Conservation (phyloP, 2,797 vertebrate species). For the Borostomias antarcticus region DNA sequence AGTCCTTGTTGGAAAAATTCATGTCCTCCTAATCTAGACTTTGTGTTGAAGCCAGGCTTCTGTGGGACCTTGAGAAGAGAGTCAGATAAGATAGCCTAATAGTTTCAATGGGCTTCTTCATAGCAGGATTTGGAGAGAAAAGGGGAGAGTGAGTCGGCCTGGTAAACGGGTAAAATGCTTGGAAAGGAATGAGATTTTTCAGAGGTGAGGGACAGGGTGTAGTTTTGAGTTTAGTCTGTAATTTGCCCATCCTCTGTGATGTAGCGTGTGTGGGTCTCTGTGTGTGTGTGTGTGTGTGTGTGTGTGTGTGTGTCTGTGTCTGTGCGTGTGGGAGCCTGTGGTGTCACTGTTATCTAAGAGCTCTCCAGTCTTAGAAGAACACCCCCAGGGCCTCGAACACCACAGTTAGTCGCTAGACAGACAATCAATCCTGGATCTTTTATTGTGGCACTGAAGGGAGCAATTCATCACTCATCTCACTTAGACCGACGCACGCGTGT, state of each 20-base stretch:
- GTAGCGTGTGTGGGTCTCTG: not conserved
- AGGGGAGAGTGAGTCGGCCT: conserved; percentile 32
- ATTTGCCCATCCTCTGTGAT: not conserved
- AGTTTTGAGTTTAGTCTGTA: not conserved
- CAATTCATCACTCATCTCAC: not conserved
- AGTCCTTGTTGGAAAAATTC: conserved; percentile 63
- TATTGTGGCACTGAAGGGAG: not conserved
- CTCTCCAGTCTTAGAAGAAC: not conserved
- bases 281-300: not conserved
- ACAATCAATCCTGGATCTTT: not conserved
- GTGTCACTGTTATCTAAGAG: not conserved
- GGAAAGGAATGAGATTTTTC: not conserved
- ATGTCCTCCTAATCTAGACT: conserved; percentile 61
- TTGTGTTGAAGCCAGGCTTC: conserved; percentile 70
- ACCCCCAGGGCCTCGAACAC: not conserved
- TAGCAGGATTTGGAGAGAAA: not conserved
- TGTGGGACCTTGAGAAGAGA: conserved; percentile 73
- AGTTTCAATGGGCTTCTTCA: not conserved
- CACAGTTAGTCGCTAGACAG: not conserved
- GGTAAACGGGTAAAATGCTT: not conserved
- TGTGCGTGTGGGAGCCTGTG: not conserved
- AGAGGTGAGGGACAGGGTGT: not conserved
- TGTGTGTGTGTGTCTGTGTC: not conserved
- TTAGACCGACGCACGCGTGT: not conserved
- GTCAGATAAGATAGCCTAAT: conserved; percentile 70